Base-by-base conservation (phyloP, 2,113 vertebrate genomes). In the Pachycephala philippinensis region DNA sequence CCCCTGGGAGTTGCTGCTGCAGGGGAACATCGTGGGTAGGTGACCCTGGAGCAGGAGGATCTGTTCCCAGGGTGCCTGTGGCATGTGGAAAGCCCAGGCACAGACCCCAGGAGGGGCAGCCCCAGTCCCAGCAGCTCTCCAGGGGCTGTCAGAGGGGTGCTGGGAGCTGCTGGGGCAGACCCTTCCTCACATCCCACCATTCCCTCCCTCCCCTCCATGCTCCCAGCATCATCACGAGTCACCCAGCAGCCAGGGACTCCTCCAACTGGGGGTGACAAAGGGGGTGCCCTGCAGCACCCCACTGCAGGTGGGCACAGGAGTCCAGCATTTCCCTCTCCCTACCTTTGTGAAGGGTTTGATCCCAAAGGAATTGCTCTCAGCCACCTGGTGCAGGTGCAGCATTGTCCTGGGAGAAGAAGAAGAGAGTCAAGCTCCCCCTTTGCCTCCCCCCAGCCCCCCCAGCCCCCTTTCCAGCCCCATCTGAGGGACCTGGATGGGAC, bases 321-420 rank as follows among this genome's bases (percentile, higher is more conserved):
- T 2, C 28, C 7, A 2, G 66, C 21, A 0, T 10, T 27, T 52
- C 12, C 74, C 69, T 35, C 11, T 83, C 69, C 97, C 76, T 97
- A 99, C 99, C 98, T 99, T 99, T 0, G 97, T 79, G 75, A 98
- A 98, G 0, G 98, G 89, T 4, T 97, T 95, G 54, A 99, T 99
- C 57, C 99, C 99, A 20, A 99, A 99, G 13, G 97, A 96, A 95
- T 98, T 99, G 96, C 57, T 89, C 21, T 99, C 99, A 2, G 97
- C 87, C 72, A 96, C 69, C 57, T 99, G 99, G 91, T 99, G 98
- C 72, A 99, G 97, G 91, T 99, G 97, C 52, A 99, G 98, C 63
- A 98, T 98, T 0, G 98, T 99, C 98, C 99, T 99, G 86, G 69
- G 39, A 91, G 54, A 27, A 31, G 61, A 35, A 39, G 35, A 50